These are phyloP conservation scores for Tinea trinotella DNA, from an alignment of 2,888 invertebrate species.

Conservation along the genomic window DNA sequence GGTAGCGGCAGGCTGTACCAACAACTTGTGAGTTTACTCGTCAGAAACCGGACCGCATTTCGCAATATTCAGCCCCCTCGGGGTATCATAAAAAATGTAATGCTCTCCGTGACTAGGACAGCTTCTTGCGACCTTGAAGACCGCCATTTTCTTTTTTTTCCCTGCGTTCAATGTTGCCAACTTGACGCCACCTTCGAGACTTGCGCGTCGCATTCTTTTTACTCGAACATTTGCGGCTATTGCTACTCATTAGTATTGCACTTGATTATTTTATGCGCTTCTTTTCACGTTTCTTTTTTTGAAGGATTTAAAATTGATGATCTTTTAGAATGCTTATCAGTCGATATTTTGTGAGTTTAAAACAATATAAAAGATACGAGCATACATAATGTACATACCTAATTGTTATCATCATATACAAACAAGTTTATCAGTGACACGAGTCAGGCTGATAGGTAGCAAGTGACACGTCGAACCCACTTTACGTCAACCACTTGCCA, in stretches of 20 bases:
- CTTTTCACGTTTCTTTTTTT: background rate
- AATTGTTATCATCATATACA: constrained; percentile 16
- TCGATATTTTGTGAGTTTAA: constrained; percentile 1
- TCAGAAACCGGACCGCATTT: constrained; percentile 13
- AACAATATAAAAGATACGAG: constrained; percentile 7
- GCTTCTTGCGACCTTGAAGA: constrained; percentile 65
- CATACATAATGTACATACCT: background rate
- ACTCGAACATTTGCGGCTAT: background rate
- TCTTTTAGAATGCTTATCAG: background rate
- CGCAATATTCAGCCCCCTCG: constrained; percentile 10
- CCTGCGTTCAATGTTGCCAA: constrained; percentile 64
- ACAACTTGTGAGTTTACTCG: background rate
- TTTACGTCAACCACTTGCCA: constrained; percentile 18
- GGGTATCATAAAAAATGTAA: constrained; percentile 45
- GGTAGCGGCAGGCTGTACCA: background rate
- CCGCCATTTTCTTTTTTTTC: constrained; percentile 67
- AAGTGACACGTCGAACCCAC: constrained; percentile 16
- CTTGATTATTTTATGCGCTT: background rate
- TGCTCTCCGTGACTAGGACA: constrained; percentile 68
- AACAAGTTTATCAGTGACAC: constrained; percentile 18
- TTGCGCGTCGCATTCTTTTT: constrained; percentile 9
- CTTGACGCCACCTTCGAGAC: constrained; percentile 42
- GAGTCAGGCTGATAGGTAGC: constrained; percentile 14
- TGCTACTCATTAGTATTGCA: constrained; percentile 4
- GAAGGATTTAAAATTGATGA: background rate